These are phyloP conservation scores for Smittia sp. DNA, from an alignment of 2,888 invertebrate genomes.

Conservation along the genomic window DNA sequence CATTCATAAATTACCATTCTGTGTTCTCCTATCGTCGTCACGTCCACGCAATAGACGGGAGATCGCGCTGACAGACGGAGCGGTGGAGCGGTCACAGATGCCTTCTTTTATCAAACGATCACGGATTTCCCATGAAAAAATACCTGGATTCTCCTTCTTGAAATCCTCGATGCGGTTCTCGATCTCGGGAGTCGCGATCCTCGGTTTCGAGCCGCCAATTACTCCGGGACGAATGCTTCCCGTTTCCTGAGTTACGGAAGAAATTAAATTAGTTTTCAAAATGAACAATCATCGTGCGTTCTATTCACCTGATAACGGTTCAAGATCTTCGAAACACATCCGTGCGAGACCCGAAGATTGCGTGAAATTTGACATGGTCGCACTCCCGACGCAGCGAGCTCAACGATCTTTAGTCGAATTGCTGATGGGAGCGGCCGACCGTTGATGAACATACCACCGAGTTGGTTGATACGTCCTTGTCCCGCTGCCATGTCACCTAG, in stretches of 20 bases:
- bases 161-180: conserved; percentile 87
- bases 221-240: conserved; percentile 93
- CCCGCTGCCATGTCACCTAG: conserved; percentile 56
- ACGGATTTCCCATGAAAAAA: conserved; percentile 93
- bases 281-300: background rate
- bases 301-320: conserved; percentile 87
- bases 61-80: conserved; percentile 81
- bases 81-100: conserved; percentile 53
- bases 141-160: conserved; percentile 88
- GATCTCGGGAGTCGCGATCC: conserved; percentile 90
- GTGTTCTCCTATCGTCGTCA: conserved; percentile 48
- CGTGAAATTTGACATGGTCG: conserved; percentile 95
- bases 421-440: conserved; percentile 90
- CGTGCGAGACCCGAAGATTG: conserved; percentile 92
- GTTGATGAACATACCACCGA: conserved; percentile 97
- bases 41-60: conserved; percentile 72
- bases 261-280: background rate
- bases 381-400: conserved; percentile 92
- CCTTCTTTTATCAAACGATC: conserved; percentile 84
- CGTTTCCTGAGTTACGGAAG: conserved; percentile 66
- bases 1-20: conserved; percentile 31
- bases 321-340: conserved; percentile 95
- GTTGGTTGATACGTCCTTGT: conserved; percentile 94
- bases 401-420: conserved; percentile 90
- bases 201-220: conserved; percentile 90